Base-by-base conservation (phyloP, 2,797 vertebrate species). In the Mareca strepera region DNA sequence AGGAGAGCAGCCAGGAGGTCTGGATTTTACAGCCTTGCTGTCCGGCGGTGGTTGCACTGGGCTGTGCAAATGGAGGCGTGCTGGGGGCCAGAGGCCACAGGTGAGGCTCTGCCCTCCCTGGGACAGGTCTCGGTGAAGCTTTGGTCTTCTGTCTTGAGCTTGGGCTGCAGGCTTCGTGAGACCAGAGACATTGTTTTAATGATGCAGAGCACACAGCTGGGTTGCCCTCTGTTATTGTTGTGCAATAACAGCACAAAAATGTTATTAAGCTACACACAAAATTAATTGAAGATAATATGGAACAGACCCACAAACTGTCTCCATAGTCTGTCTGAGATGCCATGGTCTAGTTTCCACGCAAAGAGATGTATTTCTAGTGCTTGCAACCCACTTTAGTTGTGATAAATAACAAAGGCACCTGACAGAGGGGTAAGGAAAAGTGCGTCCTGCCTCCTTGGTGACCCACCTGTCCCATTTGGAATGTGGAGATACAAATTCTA, bases 281-380 rank as follows among this genome's bases (percentile, higher is more conserved):
- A 82, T 90, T 84, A 94, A 90, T 59, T 93, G 55, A 82, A 69
- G 29, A 11, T 92, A 95, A 92, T 91, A 72, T 14, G 37, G 87
- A 96, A 88, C 84, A 92, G 89, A 60, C 28, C 33, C 33, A 10
- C 9, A 12, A 88, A 22, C 91, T 90, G 76, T 69, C 82, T 88
- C 60, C 59, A 8, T 31, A 46, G 31, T 85, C 82, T 78, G 63
- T 92, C 81, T 87, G 87, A 88, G 72, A 58, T 0, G 0, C 25
- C 4, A 2, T 46, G 73, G 48, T 58, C 76, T 91, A 52, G 25
- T 41, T 68, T 89, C 41, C 62, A 72, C 28, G 91, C 82, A 83
- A 68, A 39, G 0, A 0, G 62, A 70, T 92, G 77, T 81, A 83
- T 93, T 94, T 95, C 62, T 78, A 52, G 62, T 55, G 92, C 66